Percentiles rank a stretch among this genome's conserved stretches.
Evolutionary conservation across 2,113 vertebrate species (phyloP).

Genomic region (Poeciliopsis prolifica): DNA sequence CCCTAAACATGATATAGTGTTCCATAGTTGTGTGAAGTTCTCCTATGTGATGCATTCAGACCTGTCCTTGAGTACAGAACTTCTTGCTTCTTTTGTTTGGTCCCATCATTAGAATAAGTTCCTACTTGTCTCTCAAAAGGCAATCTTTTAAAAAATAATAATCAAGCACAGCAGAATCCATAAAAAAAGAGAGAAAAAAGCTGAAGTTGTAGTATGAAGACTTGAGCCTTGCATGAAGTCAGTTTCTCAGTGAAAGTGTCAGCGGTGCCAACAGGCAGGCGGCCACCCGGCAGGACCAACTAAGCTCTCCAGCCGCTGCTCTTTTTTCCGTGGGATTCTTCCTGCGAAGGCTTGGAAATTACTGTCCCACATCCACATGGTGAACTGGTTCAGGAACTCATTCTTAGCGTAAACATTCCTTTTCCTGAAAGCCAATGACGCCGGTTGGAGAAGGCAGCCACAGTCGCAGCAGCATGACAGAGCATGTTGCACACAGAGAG

Average conservation of each 20-base stretch:
- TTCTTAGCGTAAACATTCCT: conserved; percentile 74
- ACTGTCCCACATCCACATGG: conserved; percentile 78
- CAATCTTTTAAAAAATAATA: conserved; percentile 24
- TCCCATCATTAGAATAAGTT: conserved; percentile 29
- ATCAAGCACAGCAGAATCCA: conserved; percentile 59
- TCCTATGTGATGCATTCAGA: conserved; percentile 42
- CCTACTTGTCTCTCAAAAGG: conserved; percentile 20
- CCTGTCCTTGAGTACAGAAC: conserved; percentile 31
- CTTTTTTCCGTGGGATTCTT: conserved; percentile 80
- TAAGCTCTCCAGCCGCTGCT: conserved; percentile 49
- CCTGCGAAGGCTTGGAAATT: conserved; percentile 76
- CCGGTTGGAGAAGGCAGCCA: conserved; percentile 50
- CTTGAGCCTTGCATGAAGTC: conserved; percentile 37
- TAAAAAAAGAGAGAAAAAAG: conserved; percentile 18
- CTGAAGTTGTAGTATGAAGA: conserved; percentile 18
- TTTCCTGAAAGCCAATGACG: conserved; percentile 61
- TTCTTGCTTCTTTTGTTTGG: conserved; percentile 37
- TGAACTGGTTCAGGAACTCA: conserved; percentile 72
- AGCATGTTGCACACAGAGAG: conserved; percentile 68
- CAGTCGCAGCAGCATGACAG: conserved; percentile 68
- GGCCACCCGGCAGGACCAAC: conserved; percentile 61
- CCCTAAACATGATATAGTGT: conserved; percentile 30
- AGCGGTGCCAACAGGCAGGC: conserved; percentile 39
- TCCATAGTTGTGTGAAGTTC: conserved; percentile 50
- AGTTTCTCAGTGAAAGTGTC: conserved; percentile 43